Evolutionary conservation across 1,140 invertebrate genomes (phyloP).

Genomic region (Drosophila neocordata): DNA sequence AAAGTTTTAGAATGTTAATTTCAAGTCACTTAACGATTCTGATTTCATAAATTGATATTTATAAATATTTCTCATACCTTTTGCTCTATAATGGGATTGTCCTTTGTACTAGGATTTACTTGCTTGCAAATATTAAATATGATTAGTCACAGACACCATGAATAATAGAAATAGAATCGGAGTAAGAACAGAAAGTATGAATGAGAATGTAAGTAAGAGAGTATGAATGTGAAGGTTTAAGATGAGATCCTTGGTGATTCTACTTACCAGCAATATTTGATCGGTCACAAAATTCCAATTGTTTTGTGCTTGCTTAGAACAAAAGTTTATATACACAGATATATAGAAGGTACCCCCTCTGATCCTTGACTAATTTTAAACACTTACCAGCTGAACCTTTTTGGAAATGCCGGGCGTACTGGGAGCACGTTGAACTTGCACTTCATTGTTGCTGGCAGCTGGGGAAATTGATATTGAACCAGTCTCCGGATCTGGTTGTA

Average conservation of each 20-base stretch:
- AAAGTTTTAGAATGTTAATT: no score
- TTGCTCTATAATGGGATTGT: slow-evolving; percentile 32
- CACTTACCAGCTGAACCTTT: slow-evolving; percentile 93
- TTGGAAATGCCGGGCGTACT: slow-evolving; percentile 90
- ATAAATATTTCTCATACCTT: slow-evolving; percentile 20
- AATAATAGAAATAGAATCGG: slow-evolving; percentile 3
- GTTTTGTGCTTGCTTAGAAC: slow-evolving; percentile 72
- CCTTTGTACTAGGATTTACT: slow-evolving; percentile 65
- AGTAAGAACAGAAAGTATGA: not conserved
- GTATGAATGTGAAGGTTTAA: no score
- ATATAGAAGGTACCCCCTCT: slow-evolving; percentile 13
- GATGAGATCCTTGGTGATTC: not conserved
- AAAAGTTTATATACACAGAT: slow-evolving; percentile 25
- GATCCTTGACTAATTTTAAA: not conserved
- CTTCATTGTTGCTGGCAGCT: slow-evolving; percentile 66
- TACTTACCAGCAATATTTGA: slow-evolving; percentile 74
- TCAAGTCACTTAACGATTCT: no score
- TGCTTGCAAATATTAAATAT: slow-evolving; percentile 71
- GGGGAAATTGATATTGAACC: slow-evolving; percentile 73
- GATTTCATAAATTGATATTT: not conserved
- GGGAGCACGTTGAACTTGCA: slow-evolving; percentile 83
- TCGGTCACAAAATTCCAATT: slow-evolving; percentile 74
- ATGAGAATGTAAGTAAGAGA: no score
- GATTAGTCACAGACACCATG: slow-evolving; percentile 36
- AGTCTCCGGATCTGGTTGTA: slow-evolving; percentile 87